Evolutionary conservation across 2,797 vertebrate species (phyloP).

Genomic region (Picus viridis): DNA sequence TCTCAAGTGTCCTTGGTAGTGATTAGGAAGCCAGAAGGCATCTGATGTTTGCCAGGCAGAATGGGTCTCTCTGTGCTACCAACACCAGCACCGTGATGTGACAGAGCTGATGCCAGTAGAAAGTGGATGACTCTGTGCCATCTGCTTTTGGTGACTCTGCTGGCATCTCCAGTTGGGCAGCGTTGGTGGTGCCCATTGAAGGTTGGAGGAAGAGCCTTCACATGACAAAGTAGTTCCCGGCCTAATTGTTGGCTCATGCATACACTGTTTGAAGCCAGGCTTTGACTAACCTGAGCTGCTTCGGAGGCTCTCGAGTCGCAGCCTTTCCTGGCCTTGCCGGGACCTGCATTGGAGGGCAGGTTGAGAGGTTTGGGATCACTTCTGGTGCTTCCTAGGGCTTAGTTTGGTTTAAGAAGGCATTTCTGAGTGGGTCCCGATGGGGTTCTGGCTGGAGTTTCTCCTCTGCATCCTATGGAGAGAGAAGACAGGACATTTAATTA

Average conservation of each 20-base stretch:
- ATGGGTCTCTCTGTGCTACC: background rate
- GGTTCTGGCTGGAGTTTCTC: conserved; percentile 40
- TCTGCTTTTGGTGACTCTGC: conserved; percentile 26
- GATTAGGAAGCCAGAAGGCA: accelerated
- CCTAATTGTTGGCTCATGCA: background rate
- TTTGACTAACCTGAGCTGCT: background rate
- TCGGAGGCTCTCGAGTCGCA: background rate
- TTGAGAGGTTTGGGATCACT: background rate
- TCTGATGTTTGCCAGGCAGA: background rate
- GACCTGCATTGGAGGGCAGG: background rate
- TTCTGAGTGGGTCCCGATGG: conserved; percentile 37
- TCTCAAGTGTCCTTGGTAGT: background rate
- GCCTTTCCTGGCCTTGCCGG: background rate
- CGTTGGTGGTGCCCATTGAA: background rate
- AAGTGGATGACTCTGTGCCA: conserved; percentile 5
- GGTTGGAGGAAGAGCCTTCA: background rate
- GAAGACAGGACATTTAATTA: conserved; percentile 54
- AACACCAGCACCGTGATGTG: background rate
- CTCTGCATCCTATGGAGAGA: conserved; percentile 9
- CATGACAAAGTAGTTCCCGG: background rate
- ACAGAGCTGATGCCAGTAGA: background rate
- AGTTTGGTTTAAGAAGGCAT: background rate
- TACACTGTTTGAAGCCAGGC: background rate
- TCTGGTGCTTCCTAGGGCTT: background rate
- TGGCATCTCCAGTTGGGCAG: background rate